Conservation (phyloP, 1,140 invertebrate species). For the Eriosoma lanigerum region DNA sequence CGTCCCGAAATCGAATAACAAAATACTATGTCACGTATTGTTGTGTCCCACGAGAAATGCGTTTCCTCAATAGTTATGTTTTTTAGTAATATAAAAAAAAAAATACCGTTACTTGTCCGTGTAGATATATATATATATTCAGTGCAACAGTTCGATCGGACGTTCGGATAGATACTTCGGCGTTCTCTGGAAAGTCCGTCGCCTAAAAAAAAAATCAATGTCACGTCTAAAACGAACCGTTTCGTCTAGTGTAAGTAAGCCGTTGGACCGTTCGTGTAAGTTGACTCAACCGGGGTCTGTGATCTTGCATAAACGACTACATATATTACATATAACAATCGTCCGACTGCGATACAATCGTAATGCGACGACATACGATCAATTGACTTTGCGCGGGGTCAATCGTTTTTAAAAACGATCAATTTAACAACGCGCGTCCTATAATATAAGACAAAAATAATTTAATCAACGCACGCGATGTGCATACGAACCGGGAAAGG, state of each 20-base stretch:
- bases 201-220: not conserved
- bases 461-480: not conserved
- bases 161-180: no score
- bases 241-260: not conserved
- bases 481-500: not conserved
- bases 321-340: not conserved
- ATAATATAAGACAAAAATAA: not conserved
- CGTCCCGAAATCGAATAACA: no score
- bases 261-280: not conserved
- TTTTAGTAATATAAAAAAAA: no score
- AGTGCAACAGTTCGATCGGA: no score
- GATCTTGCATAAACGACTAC: not conserved
- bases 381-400: conserved; percentile 32
- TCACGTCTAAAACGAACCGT: not conserved
- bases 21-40: no score
- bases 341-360: not conserved
- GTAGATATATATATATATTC: no score
- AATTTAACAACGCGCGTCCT: conserved; percentile 26
- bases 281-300: not conserved
- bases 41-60: no score
- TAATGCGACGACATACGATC: conserved; percentile 28
- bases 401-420: conserved; percentile 38
- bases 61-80: no score
- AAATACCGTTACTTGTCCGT: not conserved
- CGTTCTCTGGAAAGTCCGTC: not conserved